Conservation (phyloP, 92 coral and sea anemone species). For the Porites divaricata region DNA sequence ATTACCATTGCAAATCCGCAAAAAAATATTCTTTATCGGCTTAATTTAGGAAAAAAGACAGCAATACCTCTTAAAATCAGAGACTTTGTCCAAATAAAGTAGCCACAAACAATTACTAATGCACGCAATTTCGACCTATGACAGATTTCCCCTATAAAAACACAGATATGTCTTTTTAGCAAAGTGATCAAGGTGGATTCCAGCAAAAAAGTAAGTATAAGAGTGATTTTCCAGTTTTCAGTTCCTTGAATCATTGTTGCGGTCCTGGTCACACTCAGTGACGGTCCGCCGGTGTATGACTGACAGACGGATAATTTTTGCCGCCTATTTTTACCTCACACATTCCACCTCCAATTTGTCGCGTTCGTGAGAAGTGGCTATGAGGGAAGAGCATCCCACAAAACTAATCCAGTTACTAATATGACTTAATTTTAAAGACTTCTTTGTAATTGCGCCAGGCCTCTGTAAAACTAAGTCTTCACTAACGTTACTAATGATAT, state of each 20-base stretch:
- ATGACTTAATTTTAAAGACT: too few relatives aligned
- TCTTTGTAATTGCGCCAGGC: too few relatives aligned
- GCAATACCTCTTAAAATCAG: conserved; percentile 29
- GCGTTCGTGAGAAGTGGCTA: background rate
- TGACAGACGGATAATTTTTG: too few relatives aligned
- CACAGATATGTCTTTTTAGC: conserved; percentile 4
- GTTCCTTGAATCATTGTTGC: background rate
- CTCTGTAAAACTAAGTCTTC: too few relatives aligned
- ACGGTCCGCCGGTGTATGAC: too few relatives aligned
- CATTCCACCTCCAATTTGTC: too few relatives aligned
- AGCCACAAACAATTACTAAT: conserved; percentile 6
- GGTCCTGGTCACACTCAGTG: background rate
- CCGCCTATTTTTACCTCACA: background rate
- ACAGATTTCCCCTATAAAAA: background rate
- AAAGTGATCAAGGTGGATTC: background rate
- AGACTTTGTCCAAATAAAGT: conserved; percentile 22
- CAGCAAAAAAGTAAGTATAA: background rate
- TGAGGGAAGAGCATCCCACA: background rate
- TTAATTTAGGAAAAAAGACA: conserved; percentile 1
- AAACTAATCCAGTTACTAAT: too few relatives aligned
- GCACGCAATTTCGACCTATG: conserved; percentile 40
- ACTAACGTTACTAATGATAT: too few relatives aligned
- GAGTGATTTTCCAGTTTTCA: background rate
- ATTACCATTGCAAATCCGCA: conserved; percentile 19
- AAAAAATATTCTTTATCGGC: conserved; percentile 8